Evolutionary conservation across 1,140 invertebrate genomes (phyloP).

Genomic region (Caenorhabditis briggsae): DNA sequence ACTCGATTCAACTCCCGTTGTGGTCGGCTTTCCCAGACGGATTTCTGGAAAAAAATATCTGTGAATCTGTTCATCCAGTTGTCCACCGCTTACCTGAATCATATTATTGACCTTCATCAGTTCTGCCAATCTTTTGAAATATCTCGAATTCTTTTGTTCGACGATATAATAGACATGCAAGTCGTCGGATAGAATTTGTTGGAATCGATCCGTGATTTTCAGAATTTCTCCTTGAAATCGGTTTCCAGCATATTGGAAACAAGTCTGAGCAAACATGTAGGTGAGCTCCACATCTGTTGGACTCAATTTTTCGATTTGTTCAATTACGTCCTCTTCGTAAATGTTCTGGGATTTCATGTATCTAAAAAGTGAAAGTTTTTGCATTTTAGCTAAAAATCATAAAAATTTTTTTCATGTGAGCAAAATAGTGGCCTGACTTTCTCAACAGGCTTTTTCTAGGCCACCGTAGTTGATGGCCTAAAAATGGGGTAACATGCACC

Average conservation of each 20-base stretch:
- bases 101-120: slow-evolving; percentile 6
- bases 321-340: not conserved
- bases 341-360: not conserved
- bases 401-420: not conserved
- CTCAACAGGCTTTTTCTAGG: too few relatives aligned
- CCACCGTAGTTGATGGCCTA: too few relatives aligned
- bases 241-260: slow-evolving; percentile 42
- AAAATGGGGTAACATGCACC: too few relatives aligned
- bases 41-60: not conserved
- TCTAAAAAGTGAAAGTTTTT: not conserved
- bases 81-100: not conserved
- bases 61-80: not conserved
- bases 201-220: slow-evolving; percentile 1
- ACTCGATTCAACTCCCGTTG: slow-evolving; percentile 1
- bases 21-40: not conserved
- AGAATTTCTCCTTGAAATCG: slow-evolving; percentile 23
- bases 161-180: not conserved
- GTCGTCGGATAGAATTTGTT: slow-evolving; percentile 9
- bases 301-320: not conserved
- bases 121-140: not conserved
- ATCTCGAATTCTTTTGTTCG: not conserved
- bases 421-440: too few relatives aligned
- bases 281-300: slow-evolving; percentile 1
- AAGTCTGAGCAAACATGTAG: not conserved
- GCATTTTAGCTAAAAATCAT: not conserved